A percentile compares a stretch with the other conserved stretches of the same genome.
phyloP scores from a whole-genome alignment of 2,888 invertebrate genomes.

The Trilocha varians region DNA sequence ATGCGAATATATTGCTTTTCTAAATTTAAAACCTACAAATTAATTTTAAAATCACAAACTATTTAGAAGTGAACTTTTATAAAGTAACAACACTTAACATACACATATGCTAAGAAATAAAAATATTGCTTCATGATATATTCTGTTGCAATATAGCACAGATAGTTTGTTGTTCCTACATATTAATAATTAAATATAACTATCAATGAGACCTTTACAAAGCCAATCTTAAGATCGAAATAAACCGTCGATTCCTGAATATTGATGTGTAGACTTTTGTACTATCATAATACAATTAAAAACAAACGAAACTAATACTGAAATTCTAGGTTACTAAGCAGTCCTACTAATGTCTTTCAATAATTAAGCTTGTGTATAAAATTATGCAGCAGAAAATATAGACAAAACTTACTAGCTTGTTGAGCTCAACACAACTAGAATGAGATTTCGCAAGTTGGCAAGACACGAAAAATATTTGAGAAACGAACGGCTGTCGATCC shows the following conservation, averaged over 20 bases:
- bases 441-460: neutral
- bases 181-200: neutral
- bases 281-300: too few relatives aligned
- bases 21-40: conserved; percentile 15
- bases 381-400: neutral
- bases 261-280: neutral
- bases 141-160: neutral
- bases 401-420: neutral
- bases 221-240: neutral
- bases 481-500: neutral
- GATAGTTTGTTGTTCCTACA: neutral
- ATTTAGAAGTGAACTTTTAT: neutral
- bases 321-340: too few relatives aligned
- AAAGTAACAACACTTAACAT: neutral
- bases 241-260: neutral
- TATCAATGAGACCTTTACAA: neutral
- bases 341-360: too few relatives aligned
- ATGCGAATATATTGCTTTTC: conserved; percentile 35
- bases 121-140: neutral
- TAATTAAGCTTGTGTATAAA: neutral
- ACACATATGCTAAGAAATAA: neutral
- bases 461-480: neutral
- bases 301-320: too few relatives aligned
- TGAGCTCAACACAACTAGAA: neutral
- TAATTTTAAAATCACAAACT: neutral